These are phyloP conservation scores for Solea senegalensis DNA, from an alignment of 2,113 vertebrate species.

Conservation along the genomic window DNA sequence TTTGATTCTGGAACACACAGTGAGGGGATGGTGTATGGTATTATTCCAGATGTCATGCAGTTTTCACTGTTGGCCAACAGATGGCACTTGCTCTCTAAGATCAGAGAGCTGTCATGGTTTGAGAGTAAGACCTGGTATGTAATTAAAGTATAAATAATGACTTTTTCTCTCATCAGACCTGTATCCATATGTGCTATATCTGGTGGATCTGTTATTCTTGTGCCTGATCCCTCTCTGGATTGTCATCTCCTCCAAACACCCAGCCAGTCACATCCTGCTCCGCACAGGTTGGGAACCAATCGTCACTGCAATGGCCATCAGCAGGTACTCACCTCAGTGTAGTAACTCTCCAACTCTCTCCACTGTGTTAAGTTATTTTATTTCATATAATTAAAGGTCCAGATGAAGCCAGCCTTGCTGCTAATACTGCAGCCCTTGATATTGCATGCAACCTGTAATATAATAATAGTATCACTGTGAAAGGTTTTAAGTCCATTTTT, in stretches of 20 bases:
- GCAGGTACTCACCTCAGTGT: constrained; percentile 83
- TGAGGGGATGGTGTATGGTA: not conserved
- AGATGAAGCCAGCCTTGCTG: no score
- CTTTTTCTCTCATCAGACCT: constrained; percentile 75
- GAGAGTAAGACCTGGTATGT: not conserved
- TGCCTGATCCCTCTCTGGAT: constrained; percentile 90
- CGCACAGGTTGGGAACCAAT: constrained; percentile 92
- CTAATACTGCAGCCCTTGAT: no score
- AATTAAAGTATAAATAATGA: not conserved
- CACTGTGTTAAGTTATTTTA: not conserved
- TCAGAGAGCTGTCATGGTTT: not conserved
- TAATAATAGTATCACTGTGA: no score
- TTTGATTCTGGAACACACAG: not conserved
- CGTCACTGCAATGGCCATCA: constrained; percentile 92
- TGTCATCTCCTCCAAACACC: constrained; percentile 83
- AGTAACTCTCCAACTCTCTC: no score
- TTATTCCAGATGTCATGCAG: not conserved
- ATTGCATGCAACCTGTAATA: no score
- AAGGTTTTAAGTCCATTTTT: no score
- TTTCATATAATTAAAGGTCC: no score
- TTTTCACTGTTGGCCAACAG: constrained; percentile 11
- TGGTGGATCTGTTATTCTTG: constrained; percentile 83
- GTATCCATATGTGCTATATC: constrained; percentile 81
- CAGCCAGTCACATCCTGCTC: constrained; percentile 84
- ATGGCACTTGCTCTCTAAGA: not conserved